phyloP scores from a whole-genome alignment of 2,797 vertebrate species.

The Lepilemur ruficaudatus region DNA sequence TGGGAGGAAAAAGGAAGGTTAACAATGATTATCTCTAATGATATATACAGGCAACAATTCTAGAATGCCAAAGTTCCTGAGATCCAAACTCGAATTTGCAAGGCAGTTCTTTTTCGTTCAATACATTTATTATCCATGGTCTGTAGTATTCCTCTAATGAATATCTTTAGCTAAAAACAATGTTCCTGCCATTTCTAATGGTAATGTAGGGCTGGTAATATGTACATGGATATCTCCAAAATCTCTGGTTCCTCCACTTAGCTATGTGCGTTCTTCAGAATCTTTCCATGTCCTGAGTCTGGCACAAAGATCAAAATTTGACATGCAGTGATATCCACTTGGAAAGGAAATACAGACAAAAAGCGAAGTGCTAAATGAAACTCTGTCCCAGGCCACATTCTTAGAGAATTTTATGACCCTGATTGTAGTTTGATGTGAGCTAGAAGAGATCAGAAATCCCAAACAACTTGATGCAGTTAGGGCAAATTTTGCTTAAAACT shows the following conservation, averaged over 20 bases:
- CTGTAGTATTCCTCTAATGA: neutral
- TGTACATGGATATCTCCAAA: neutral
- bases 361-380: conserved; percentile 39
- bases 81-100: neutral
- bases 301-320: conserved; percentile 11
- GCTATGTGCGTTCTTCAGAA: neutral
- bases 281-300: neutral
- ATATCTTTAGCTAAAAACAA: neutral
- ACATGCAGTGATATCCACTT: conserved; percentile 19
- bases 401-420: conserved; percentile 10
- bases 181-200: neutral
- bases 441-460: conserved; percentile 21
- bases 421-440: neutral
- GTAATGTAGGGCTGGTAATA: neutral
- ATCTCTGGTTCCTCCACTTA: neutral
- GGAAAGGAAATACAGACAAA: conserved; percentile 21
- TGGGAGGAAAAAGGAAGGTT: neutral
- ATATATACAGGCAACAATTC: neutral
- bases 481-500: conserved; percentile 47
- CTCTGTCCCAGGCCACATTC: neutral
- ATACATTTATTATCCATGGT: neutral
- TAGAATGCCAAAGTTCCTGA: neutral
- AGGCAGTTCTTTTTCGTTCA: neutral
- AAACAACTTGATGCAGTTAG: neutral
- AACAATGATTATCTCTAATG: neutral